Base-by-base conservation (phyloP, 1,140 invertebrate genomes). In the Atopsyche davidsoni region DNA sequence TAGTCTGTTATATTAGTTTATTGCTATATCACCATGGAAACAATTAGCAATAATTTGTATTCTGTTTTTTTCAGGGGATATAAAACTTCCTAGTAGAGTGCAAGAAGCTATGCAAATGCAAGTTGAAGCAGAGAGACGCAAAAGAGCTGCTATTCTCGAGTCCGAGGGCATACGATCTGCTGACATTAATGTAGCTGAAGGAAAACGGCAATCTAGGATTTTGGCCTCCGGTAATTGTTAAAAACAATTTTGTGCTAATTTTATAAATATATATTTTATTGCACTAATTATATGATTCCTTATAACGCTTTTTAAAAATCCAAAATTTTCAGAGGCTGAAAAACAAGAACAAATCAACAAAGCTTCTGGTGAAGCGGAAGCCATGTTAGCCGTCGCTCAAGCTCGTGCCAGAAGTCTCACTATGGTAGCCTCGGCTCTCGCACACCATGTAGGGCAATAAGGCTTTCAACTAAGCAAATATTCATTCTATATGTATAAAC, bases 61-160 rank as follows among this genome's bases (percentile, higher is more conserved):
- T n/a, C n/a, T n/a, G 7, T 11, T 52, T 23, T 51, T 62, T 46
- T 13, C 56, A 92, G 88, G 89, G 72, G 92, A 97, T 66, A 95
- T 98, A 59, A 89, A 85, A 67, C 72, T 99, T 57, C 97, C 97
- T 6, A 68, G 75, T 2, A 81, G 92, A 67, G 90, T 99, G 3
- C 92, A 97, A 64, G 95, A 98, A 75, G 96, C 96, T 3, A 99
- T 99, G 96, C 96, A 99, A 73, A 98, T 98, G 93, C 96, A 99
- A 77, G 94, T 99, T 0, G 96, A 98, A 76, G 96, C 96, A 0
- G 96, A 99, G 69, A 72, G 97, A 41, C 87, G 89, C 64, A 99
- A 99, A 70, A 77, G 97, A 63, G 97, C 97, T 1, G 85, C 90
- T 11, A 92, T 99, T 66, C 76, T 99, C 48, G 95, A 99, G 72